Evolutionary conservation across 2,888 invertebrate species (phyloP).

Genomic region (Torymus tubicola): DNA sequence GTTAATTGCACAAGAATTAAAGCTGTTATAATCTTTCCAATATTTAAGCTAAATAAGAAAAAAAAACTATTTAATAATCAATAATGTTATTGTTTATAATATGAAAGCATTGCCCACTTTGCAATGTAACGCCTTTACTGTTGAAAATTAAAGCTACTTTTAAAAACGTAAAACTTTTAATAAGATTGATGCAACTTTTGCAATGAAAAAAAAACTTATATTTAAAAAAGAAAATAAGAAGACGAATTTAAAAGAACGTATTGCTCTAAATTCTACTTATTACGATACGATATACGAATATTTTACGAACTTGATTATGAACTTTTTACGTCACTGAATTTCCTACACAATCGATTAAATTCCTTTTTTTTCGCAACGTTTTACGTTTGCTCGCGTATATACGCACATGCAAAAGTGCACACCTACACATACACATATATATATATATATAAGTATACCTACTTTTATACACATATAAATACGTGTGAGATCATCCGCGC

Average conservation of each 20-base stretch:
- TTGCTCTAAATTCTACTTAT: slow-evolving; percentile 14
- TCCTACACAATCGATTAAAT: slow-evolving; percentile 59
- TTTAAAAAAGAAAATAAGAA: background rate
- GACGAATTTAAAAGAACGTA: slow-evolving; percentile 1
- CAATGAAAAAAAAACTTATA: background rate
- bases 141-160: slow-evolving; percentile 17
- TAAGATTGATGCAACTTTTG: slow-evolving; percentile 9
- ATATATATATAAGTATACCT: slow-evolving; percentile 4
- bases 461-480: slow-evolving; percentile 3
- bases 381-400: slow-evolving; percentile 51
- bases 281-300: slow-evolving; percentile 29
- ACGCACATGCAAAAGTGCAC: slow-evolving; percentile 47
- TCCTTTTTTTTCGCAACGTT: slow-evolving; percentile 45
- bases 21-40: slow-evolving; percentile 35
- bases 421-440: slow-evolving; percentile 20
- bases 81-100: slow-evolving; percentile 36
- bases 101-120: slow-evolving; percentile 10
- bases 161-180: slow-evolving; percentile 30
- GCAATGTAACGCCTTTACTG: slow-evolving; percentile 25
- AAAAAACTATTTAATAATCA: slow-evolving; percentile 20
- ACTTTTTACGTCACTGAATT: slow-evolving; percentile 29
- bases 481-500: slow-evolving; percentile 14
- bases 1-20: slow-evolving; percentile 26
- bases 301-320: slow-evolving; percentile 17
- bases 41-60: slow-evolving; percentile 29